Evolutionary conservation across 2,113 vertebrate species (phyloP).

Genomic region (Hippocampus comes): DNA sequence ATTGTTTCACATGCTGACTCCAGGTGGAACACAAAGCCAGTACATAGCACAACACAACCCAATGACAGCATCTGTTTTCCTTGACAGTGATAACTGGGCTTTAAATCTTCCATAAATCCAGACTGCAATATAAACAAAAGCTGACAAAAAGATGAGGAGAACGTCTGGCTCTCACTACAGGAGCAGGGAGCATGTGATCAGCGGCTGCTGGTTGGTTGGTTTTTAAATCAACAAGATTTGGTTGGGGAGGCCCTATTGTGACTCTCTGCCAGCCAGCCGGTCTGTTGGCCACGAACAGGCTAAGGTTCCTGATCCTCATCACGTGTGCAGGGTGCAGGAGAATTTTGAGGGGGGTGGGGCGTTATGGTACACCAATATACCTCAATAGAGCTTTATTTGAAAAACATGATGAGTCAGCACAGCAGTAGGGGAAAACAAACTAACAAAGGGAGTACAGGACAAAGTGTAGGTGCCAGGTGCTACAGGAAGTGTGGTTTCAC

Average conservation of each 20-base stretch:
- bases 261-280: slow-evolving; percentile 37
- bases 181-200: slow-evolving; percentile 64
- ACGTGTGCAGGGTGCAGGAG: slow-evolving; percentile 44
- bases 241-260: slow-evolving; percentile 54
- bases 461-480: background rate
- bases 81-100: slow-evolving; percentile 46
- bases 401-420: slow-evolving; percentile 44
- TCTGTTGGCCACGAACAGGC: slow-evolving; percentile 40
- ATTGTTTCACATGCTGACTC: slow-evolving; percentile 25
- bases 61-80: slow-evolving; percentile 56
- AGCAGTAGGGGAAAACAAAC: slow-evolving; percentile 18
- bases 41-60: slow-evolving; percentile 31
- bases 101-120: slow-evolving; percentile 60
- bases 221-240: slow-evolving; percentile 68
- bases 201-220: slow-evolving; percentile 61
- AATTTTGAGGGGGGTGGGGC: background rate
- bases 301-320: slow-evolving; percentile 57
- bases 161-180: slow-evolving; percentile 57
- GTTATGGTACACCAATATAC: background rate
- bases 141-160: slow-evolving; percentile 42
- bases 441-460: slow-evolving; percentile 2
- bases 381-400: slow-evolving; percentile 13
- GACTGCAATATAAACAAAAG: slow-evolving; percentile 66
- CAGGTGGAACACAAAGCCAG: slow-evolving; percentile 14
- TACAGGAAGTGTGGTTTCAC: background rate